Percentiles rank a stretch among this genome's conserved stretches.
These are phyloP conservation scores for Leucophenga montana DNA, from an alignment of 2,888 invertebrate species.

Conservation along the genomic window DNA sequence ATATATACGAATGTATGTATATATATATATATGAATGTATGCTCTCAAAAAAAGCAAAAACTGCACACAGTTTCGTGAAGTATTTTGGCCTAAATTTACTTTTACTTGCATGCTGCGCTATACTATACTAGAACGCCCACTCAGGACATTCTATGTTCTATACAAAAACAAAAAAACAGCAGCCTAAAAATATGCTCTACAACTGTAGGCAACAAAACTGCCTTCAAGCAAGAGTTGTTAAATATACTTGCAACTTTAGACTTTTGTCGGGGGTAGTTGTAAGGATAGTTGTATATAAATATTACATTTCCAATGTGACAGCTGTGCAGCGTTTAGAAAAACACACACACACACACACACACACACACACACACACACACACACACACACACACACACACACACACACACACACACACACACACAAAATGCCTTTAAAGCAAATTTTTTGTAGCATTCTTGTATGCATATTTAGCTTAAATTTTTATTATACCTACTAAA, in stretches of 20 bases:
- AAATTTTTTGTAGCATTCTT: too few species aligned
- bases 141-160: too few species aligned
- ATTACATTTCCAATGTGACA: neutral
- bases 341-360: too few species aligned
- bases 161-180: too few species aligned
- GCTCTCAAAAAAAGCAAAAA: slow-evolving; percentile 3
- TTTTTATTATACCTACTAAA: too few species aligned
- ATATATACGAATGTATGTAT: too few species aligned
- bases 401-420: too few species aligned
- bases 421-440: too few species aligned
- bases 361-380: too few species aligned
- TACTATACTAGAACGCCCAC: too few species aligned
- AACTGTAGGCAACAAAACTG: slow-evolving; percentile 1
- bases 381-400: too few species aligned
- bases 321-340: neutral
- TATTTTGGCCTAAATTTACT: slow-evolving; percentile 65
- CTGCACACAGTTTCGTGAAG: slow-evolving; percentile 41
- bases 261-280: neutral
- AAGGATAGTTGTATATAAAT: neutral
- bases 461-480: neutral
- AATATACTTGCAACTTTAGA: neutral
- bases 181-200: slow-evolving; percentile 14
- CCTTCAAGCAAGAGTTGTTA: slow-evolving; percentile 13
- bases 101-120: too few species aligned
- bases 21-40: neutral